phyloP scores from a whole-genome alignment of 2,797 vertebrate species.

The Micromesistius poutassou region DNA sequence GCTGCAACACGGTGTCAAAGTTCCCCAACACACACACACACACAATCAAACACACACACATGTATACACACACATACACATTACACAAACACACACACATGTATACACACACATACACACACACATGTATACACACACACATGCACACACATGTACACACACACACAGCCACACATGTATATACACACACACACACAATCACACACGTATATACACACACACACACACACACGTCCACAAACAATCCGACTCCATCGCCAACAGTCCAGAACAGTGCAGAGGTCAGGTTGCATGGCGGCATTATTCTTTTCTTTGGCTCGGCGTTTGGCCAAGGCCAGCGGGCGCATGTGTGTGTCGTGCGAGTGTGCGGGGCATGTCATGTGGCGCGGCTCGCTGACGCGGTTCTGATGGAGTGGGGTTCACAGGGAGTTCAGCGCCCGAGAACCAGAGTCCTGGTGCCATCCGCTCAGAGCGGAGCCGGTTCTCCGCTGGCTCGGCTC shows the following conservation, averaged over 20 bases:
- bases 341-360: slow-evolving; percentile 35
- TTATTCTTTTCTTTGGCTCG: neutral
- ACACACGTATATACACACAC: slow-evolving; percentile 31
- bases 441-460: slow-evolving; percentile 67
- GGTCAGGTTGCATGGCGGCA: slow-evolving; percentile 36
- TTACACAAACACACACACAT: too few species aligned
- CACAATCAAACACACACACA: neutral
- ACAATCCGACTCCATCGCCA: slow-evolving; percentile 17
- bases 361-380: slow-evolving; percentile 45
- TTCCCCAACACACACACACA: slow-evolving; percentile 39
- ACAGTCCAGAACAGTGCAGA: slow-evolving; percentile 20
- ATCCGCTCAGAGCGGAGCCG: slow-evolving; percentile 10
- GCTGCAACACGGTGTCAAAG: slow-evolving; percentile 54
- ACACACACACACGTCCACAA: too few species aligned
- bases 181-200: neutral
- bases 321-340: slow-evolving; percentile 45
- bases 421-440: slow-evolving; percentile 63
- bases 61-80: too few species aligned
- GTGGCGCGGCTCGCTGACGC: slow-evolving; percentile 60
- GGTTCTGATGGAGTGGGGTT: slow-evolving; percentile 57
- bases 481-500: too few species aligned
- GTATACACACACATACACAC: too few species aligned
- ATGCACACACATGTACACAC: neutral
- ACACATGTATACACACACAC: too few species aligned
- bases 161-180: slow-evolving; percentile 35